Evolutionary conservation across 1,140 invertebrate species (phyloP).

Genomic region (Conopomorpha cramerella): DNA sequence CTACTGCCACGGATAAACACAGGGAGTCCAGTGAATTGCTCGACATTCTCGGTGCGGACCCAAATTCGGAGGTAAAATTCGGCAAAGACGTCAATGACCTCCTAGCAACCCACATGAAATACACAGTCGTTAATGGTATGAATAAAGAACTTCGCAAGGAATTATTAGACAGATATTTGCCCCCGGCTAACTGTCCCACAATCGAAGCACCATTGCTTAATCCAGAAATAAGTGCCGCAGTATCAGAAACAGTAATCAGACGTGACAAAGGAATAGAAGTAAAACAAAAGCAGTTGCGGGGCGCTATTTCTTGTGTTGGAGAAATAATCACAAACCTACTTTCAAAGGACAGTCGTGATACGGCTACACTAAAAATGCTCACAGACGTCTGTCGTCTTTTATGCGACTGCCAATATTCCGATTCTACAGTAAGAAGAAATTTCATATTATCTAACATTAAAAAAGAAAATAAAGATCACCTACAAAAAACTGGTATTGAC

Average conservation of each 20-base stretch:
- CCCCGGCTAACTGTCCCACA: slow-evolving; percentile 5
- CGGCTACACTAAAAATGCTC: neutral
- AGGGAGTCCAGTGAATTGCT: slow-evolving; percentile 1
- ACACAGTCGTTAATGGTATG: slow-evolving; percentile 1
- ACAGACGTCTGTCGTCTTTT: slow-evolving; percentile 3
- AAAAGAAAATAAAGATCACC: slow-evolving; percentile 5
- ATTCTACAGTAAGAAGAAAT: slow-evolving; percentile 1
- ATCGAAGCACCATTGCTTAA: slow-evolving; percentile 3
- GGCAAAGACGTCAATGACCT: slow-evolving; percentile 5
- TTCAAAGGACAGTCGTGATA: neutral
- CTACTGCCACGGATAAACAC: neutral
- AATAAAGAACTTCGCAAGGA: slow-evolving; percentile 5
- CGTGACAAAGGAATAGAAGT: slow-evolving; percentile 5
- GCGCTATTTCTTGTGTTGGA: slow-evolving; percentile 4
- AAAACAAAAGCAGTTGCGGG: slow-evolving; percentile 5
- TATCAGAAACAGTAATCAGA: slow-evolving; percentile 3
- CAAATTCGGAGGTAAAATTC: neutral
- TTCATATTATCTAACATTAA: slow-evolving; percentile 1
- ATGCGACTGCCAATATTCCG: neutral
- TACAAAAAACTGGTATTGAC: slow-evolving; percentile 1
- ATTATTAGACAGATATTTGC: slow-evolving; percentile 2
- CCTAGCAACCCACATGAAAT: slow-evolving; percentile 3
- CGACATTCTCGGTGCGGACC: slow-evolving; percentile 5
- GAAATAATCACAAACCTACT: neutral
- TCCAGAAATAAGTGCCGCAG: slow-evolving; percentile 1